Percentiles rank a stretch among this genome's conserved stretches.
Conservation (phyloP, 37 sponge, comb jelly and placozoan species). For the Ianthella basta region DNA sequence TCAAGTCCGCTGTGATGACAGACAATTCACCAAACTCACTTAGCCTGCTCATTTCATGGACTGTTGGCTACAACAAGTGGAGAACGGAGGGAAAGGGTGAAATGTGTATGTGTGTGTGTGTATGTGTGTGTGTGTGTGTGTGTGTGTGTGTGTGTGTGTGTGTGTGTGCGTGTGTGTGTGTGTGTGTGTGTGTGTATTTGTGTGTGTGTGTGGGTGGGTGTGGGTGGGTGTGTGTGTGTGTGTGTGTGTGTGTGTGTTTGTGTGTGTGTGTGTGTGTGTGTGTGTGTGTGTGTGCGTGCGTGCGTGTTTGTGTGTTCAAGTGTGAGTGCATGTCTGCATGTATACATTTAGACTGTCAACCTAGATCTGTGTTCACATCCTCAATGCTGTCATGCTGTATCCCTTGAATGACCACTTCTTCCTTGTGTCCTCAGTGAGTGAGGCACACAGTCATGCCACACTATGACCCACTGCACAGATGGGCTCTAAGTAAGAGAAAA, state of each 20-base stretch:
- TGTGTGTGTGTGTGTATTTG: not conserved
- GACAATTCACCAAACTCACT: not conserved
- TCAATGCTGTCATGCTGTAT: not conserved
- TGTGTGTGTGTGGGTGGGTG: conserved; percentile 21
- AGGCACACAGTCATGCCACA: conserved; percentile 31
- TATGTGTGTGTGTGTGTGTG: no score
- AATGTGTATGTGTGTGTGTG: not conserved
- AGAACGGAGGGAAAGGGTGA: no score
- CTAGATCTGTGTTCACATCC: no score
- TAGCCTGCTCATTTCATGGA: no score
- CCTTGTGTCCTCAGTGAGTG: not conserved
- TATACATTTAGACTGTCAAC: no score
- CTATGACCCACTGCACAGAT: no score
- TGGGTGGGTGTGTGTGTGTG: not conserved
- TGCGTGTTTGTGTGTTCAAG: not conserved
- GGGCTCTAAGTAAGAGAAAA: no score
- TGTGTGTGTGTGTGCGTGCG: conserved; percentile 14
- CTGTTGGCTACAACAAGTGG: not conserved
- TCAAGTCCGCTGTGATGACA: conserved; percentile 65
- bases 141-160: conserved; percentile 20
- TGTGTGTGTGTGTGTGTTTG: conserved; percentile 16
- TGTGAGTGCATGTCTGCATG: not conserved
- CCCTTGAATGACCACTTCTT: not conserved
- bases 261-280: not conserved
- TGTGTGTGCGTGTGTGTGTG: conserved; percentile 23